Conservation (phyloP, 2,113 vertebrate species). For the Eleginops maclovinus region DNA sequence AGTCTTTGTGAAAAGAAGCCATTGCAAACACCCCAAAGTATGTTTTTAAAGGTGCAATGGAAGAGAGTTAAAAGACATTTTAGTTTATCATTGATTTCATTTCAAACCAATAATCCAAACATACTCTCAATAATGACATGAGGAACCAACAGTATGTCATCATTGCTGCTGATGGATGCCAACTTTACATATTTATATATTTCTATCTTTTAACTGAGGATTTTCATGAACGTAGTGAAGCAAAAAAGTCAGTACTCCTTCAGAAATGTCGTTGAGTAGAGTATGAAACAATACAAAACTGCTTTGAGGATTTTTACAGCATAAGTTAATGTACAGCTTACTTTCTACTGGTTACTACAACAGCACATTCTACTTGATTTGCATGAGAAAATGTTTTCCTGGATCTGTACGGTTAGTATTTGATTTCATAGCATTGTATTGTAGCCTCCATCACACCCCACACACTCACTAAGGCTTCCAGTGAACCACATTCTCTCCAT, state of each 20-base stretch:
- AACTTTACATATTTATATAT: too few relatives aligned
- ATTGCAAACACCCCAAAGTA: background rate
- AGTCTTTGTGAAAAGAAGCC: background rate
- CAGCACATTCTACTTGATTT: background rate
- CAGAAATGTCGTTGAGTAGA: too few relatives aligned
- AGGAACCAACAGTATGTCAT: too few relatives aligned
- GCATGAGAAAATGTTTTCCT: too few relatives aligned
- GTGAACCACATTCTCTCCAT: background rate
- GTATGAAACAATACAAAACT: too few relatives aligned
- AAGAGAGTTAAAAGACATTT: too few relatives aligned
- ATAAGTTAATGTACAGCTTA: background rate
- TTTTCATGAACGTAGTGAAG: too few relatives aligned
- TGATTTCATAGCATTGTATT: constrained; percentile 13
- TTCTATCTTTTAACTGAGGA: too few relatives aligned
- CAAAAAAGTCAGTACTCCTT: too few relatives aligned
- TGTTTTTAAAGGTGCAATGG: background rate
- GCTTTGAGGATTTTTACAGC: background rate
- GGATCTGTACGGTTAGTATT: background rate
- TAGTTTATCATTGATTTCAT: background rate
- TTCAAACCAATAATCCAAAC: background rate
- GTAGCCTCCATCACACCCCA: background rate
- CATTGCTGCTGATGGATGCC: too few relatives aligned
- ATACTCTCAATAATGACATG: background rate
- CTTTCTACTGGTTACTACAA: background rate
- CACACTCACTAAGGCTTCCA: background rate